phyloP scores from a whole-genome alignment of 2,113 vertebrate genomes.

The Cynoglossus semilaevis region DNA sequence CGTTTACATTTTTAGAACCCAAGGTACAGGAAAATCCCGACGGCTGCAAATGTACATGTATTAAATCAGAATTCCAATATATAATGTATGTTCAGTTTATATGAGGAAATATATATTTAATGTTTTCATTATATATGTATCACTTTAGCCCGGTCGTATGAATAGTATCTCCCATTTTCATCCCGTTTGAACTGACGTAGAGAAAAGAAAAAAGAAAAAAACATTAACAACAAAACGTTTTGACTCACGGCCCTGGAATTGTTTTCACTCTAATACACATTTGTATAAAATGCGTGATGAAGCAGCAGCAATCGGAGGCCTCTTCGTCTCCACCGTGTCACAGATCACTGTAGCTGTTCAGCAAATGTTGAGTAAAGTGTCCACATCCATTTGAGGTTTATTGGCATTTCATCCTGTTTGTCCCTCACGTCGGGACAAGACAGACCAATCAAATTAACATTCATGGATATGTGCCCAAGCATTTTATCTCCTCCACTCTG shows the following conservation, averaged over 20 bases:
- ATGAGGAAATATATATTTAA: too few relatives aligned
- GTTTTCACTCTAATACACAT: conserved; percentile 7
- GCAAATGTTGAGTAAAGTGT: conserved; percentile 19
- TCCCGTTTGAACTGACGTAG: too few relatives aligned
- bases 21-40: too few relatives aligned
- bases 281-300: conserved; percentile 18
- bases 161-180: too few relatives aligned
- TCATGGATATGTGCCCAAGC: conserved; percentile 38
- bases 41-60: too few relatives aligned
- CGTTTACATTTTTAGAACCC: too few relatives aligned
- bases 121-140: too few relatives aligned
- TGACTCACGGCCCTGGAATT: background rate
- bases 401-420: conserved; percentile 41
- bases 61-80: too few relatives aligned
- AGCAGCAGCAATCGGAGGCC: conserved; percentile 3
- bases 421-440: conserved; percentile 25
- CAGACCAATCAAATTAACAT: conserved; percentile 57
- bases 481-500: conserved; percentile 47
- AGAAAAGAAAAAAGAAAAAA: too few relatives aligned
- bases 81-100: too few relatives aligned
- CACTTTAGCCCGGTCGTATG: too few relatives aligned
- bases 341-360: conserved; percentile 7
- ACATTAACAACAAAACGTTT: too few relatives aligned
- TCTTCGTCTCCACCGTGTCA: conserved; percentile 2
- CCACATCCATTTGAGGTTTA: conserved; percentile 27